These are phyloP conservation scores for Drosophila obscura DNA, from an alignment of 1,140 invertebrate genomes.

Conservation along the genomic window DNA sequence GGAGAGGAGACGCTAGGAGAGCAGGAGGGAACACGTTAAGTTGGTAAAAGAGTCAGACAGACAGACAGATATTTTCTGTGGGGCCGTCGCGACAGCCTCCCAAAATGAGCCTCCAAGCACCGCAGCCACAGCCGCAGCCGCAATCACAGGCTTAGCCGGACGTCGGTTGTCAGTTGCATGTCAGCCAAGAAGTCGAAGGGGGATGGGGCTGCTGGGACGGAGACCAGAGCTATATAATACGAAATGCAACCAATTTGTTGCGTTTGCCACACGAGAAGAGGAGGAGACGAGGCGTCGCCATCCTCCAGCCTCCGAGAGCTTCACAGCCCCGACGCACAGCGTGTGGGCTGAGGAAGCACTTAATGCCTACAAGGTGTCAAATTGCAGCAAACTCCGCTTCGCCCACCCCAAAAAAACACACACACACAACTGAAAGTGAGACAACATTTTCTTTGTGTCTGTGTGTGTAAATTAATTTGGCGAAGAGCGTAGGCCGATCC, in stretches of 20 bases:
- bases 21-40: not conserved
- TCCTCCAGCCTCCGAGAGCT: conserved; percentile 2
- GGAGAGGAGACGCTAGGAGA: not conserved
- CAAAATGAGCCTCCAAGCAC: conserved; percentile 35
- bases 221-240: conserved; percentile 13
- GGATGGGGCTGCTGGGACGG: conserved; percentile 20
- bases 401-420: conserved; percentile 52
- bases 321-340: conserved; percentile 2
- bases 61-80: not conserved
- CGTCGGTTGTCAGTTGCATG: conserved; percentile 71
- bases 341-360: conserved; percentile 83
- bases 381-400: conserved; percentile 75
- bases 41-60: too few species aligned
- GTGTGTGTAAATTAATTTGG: conserved; percentile 74
- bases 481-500: conserved; percentile 66
- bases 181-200: conserved; percentile 51
- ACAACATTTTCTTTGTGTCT: conserved; percentile 37
- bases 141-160: conserved; percentile 18
- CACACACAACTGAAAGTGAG: conserved; percentile 7
- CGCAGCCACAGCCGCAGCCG: conserved; percentile 5
- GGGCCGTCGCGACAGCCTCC: conserved; percentile 50
- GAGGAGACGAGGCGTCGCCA: conserved; percentile 63
- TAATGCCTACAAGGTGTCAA: conserved; percentile 83
- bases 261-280: conserved; percentile 52
- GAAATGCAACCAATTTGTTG: conserved; percentile 82